These are phyloP conservation scores for Ochotona princeps DNA, from an alignment of 2,113 vertebrate species.

Conservation along the genomic window DNA sequence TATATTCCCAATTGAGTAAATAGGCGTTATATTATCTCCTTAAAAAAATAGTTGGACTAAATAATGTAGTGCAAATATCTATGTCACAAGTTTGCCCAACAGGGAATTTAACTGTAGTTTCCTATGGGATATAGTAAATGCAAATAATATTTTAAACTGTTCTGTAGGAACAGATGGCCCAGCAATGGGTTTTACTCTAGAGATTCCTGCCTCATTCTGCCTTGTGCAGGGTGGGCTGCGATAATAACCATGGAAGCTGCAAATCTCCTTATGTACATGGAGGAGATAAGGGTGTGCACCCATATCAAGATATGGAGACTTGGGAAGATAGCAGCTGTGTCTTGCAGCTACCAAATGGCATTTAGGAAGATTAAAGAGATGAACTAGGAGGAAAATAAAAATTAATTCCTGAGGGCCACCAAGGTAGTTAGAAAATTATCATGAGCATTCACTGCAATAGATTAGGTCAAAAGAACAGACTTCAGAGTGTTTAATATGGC, in stretches of 20 bases:
- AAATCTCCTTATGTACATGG: slow-evolving; percentile 37
- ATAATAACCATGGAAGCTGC: slow-evolving; percentile 61
- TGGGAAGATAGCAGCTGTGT: slow-evolving; percentile 34
- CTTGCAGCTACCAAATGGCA: slow-evolving; percentile 38
- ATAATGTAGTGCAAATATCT: slow-evolving; percentile 71
- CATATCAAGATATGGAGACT: not conserved
- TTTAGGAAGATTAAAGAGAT: slow-evolving; percentile 53
- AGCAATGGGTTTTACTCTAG: slow-evolving; percentile 54
- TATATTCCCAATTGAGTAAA: slow-evolving; percentile 30
- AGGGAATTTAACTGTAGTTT: slow-evolving; percentile 50
- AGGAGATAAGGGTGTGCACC: not conserved
- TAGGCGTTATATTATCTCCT: slow-evolving; percentile 36
- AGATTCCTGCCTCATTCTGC: slow-evolving; percentile 2
- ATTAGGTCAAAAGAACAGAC: not conserved
- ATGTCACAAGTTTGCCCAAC: slow-evolving; percentile 64
- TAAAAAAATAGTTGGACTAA: slow-evolving; percentile 40
- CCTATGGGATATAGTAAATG: slow-evolving; percentile 47
- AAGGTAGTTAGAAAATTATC: not conserved
- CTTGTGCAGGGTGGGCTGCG: not conserved
- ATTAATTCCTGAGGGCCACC: slow-evolving; percentile 20
- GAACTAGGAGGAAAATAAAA: slow-evolving; percentile 21
- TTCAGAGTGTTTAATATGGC: not conserved
- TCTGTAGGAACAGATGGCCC: slow-evolving; percentile 65
- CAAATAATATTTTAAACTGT: slow-evolving; percentile 69
- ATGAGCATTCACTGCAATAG: not conserved